Evolutionary conservation across 2,797 vertebrate species (phyloP), one percentile per base, ranked within the genome.

Genomic region (Pogonophryne albipinna): DNA sequence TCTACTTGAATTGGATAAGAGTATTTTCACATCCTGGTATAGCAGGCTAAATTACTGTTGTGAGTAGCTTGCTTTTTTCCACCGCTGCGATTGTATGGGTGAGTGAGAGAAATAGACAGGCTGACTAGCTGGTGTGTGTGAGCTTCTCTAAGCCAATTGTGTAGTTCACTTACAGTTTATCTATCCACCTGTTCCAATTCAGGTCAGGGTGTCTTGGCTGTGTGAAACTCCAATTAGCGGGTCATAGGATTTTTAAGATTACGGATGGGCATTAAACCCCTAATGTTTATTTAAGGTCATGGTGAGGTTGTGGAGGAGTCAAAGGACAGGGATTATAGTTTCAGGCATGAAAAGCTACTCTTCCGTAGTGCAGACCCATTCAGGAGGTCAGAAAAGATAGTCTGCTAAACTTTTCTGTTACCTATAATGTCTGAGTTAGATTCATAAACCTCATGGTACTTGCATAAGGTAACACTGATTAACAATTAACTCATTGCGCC

Each of bases 281-380:
- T 78, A 53, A 88, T 86, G 92, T 93, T 92, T 93, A 93, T 85
- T 94, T 93, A 93, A 92, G 79, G 87, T 87, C 83, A 78, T 77
- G 66, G 45, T 44, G 49, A 85, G 65, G 79, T 57, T 80, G 66
- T 66, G 55, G 75, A 83, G 79, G 75, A 87, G 81, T 87, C 80
- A 85, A 85, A 74, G 78, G 50, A 65, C 66, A 80, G 52, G 87
- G 87, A 90, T 89, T 38, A 38, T 91, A 90, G 46, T 81, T 41
- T 11, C 44, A 53, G 60, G 59, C 44, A 44, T 58, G 47, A 55
- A 64, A 51, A 81, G 53, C 41, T 52, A 49, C 49, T 71, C 47
- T 73, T 65, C 70, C 47, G 59, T 10, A 49, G 41, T 50, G 45
- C 53, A 66, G 51, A 46, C 69, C 58, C 16, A 51, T 65, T 70